phyloP scores from a whole-genome alignment of 2,888 invertebrate species.

The Rotaria socialis region DNA sequence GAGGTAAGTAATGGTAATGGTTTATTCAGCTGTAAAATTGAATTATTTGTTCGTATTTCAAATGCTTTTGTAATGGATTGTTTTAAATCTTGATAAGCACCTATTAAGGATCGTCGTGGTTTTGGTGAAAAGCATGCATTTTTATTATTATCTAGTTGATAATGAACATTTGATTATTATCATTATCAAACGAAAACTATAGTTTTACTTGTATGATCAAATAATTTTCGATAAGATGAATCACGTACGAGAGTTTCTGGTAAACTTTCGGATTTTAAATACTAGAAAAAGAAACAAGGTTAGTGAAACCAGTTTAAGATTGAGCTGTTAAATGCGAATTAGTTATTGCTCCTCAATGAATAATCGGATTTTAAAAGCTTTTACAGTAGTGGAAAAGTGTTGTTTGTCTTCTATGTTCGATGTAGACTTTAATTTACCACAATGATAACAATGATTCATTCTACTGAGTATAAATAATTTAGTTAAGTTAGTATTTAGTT shows the following conservation, averaged over 20 bases:
- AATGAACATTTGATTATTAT: too few species aligned
- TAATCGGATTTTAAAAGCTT: too few species aligned
- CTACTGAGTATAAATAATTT: too few species aligned
- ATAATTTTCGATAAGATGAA: not conserved
- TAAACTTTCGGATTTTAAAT: constrained; percentile 27
- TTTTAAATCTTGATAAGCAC: constrained; percentile 32
- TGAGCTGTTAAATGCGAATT: too few species aligned
- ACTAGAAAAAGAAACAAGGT: not conserved
- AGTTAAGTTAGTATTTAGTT: too few species aligned
- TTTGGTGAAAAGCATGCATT: not conserved
- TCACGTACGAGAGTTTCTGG: not conserved
- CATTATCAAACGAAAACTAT: too few species aligned
- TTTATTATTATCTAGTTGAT: not conserved
- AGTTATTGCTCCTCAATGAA: too few species aligned
- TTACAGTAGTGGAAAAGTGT: too few species aligned
- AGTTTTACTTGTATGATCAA: not conserved
- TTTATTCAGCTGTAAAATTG: not conserved
- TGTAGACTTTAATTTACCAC: too few species aligned
- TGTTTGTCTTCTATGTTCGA: too few species aligned
- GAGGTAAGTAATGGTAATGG: not conserved
- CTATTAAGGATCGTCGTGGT: not conserved
- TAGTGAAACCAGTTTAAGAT: too few species aligned
- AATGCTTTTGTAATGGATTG: not conserved
- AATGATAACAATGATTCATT: too few species aligned
- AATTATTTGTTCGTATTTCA: not conserved